Evolutionary conservation across 2,888 invertebrate species (phyloP), one percentile per base, ranked within the genome.

Genomic region (Sthenelais limicola): DNA sequence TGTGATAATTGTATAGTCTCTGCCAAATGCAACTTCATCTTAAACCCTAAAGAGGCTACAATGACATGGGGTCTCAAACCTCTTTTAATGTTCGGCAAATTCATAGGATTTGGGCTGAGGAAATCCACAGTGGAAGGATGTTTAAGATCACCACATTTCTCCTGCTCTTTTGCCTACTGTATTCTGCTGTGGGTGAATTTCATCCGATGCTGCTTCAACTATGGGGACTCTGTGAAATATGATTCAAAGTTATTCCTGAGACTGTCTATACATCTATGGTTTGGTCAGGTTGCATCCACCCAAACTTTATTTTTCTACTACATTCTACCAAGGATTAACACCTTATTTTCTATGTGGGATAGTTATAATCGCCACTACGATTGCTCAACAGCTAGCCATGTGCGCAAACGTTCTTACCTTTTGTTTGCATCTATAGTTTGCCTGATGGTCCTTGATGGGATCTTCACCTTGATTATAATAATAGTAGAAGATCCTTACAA

Each of bases 201-300:
- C 33, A 38, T 54, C 7, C 70, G 70, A 12, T 70, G 35, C 70
- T 72, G 66, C 52, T 48, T 47, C 24, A 51, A 48, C 33, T 67
- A 72, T 30, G 43, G 24, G 26, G 72, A 68, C 26, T 24, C 66
- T 18, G 38, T 54, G 28, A 24, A 35, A 43, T 73, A 54, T 32
- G 73, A 62, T 24, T 35, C 73, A 0, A 54, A 49, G 49, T 43
- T 73, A 12, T 73, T 73, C 47, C 35, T 73, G 47, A 68, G 54
- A 43, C 48, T 73, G 47, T 68, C 68, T 9, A 48, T 68, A 26
- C 73, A 73, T 30, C 68, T 68, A 3, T 58, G 68, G 58, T 73
- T 68, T 28, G 58, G 56, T 15, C 73, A 73, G 48, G 68, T 54
- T 1, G 73, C 73, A 32, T 35, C 56, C 15, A 54, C 58, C 35